Evolutionary conservation across 1,140 invertebrate species (phyloP).

Genomic region (Drosophila bipectinata): DNA sequence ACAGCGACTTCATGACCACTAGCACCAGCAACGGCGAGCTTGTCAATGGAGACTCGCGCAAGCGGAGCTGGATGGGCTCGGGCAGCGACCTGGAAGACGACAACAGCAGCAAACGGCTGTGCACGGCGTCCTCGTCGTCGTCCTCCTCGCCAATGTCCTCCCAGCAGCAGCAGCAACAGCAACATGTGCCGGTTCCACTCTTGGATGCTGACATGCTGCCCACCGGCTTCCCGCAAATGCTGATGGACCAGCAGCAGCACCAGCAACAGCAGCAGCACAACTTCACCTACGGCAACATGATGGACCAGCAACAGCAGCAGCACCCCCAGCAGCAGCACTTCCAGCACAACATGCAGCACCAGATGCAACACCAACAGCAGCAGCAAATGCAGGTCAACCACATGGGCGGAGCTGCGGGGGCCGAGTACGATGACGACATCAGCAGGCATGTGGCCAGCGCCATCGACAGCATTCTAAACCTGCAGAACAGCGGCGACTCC

Average conservation of each 20-base stretch:
- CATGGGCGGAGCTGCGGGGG: conserved; percentile 47
- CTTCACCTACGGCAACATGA: conserved; percentile 58
- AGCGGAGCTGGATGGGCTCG: conserved; percentile 79
- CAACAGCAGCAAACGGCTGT: conserved; percentile 71
- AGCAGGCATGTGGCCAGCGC: conserved; percentile 91
- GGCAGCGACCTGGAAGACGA: conserved; percentile 72
- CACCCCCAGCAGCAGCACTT: conserved; percentile 53
- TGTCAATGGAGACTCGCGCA: conserved; percentile 62
- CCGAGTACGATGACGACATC: conserved; percentile 86
- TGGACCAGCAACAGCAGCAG: conserved; percentile 62
- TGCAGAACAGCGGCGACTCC: conserved; percentile 85
- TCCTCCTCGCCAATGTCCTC: conserved; percentile 67
- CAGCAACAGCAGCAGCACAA: conserved; percentile 67
- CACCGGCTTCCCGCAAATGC: conserved; percentile 56
- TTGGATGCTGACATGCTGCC: conserved; percentile 75
- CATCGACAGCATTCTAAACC: conserved; percentile 90
- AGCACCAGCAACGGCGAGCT: conserved; percentile 49
- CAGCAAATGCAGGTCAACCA: conserved; percentile 73
- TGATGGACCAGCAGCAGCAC: conserved; percentile 71
- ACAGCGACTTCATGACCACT: conserved; percentile 66
- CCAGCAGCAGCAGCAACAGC: conserved; percentile 52
- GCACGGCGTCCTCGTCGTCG: conserved; percentile 67
- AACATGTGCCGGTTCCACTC: conserved; percentile 51
- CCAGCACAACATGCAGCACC: conserved; percentile 66
- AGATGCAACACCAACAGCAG: conserved; percentile 68